Conservation (phyloP, 1,140 invertebrate genomes). For the Drosophila kepulauana region DNA sequence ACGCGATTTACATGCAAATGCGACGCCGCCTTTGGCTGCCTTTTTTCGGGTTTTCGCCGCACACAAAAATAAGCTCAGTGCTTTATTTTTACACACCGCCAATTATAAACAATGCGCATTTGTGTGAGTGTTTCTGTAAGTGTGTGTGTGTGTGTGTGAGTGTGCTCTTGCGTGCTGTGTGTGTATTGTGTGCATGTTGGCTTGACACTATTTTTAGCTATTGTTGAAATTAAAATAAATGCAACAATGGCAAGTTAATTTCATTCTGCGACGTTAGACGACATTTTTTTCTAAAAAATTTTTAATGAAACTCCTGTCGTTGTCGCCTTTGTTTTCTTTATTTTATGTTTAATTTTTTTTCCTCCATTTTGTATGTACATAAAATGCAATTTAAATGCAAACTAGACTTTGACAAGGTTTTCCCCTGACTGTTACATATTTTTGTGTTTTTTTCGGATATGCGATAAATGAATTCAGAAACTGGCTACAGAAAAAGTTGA, state of each 20-base stretch:
- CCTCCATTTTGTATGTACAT: conserved; percentile 25
- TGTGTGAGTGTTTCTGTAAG: conserved; percentile 14
- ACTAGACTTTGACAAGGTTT: conserved; percentile 36
- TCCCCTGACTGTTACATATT: not conserved
- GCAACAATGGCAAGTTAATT: conserved; percentile 76
- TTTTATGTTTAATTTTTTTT: not conserved
- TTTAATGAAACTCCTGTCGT: conserved; percentile 48
- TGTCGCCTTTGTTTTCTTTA: conserved; percentile 16
- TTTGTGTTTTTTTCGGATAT: conserved; percentile 18
- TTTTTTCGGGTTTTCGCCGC: conserved; percentile 53
- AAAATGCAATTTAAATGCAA: conserved; percentile 80
- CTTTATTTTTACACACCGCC: conserved; percentile 81
- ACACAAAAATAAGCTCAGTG: conserved; percentile 71
- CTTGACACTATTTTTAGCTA: conserved; percentile 73
- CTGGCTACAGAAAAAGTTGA: conserved; percentile 24
- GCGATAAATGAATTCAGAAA: conserved; percentile 10
- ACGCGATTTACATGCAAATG: conserved; percentile 78
- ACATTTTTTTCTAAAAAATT: conserved; percentile 26
- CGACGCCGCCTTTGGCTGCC: conserved; percentile 47
- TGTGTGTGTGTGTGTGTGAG: conserved; percentile 5
- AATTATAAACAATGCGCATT: conserved; percentile 74
- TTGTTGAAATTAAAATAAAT: conserved; percentile 78
- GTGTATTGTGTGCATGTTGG: conserved; percentile 35
- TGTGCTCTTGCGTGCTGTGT: not conserved
- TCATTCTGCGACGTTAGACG: conserved; percentile 39